Evolutionary conservation across 2,888 invertebrate genomes (phyloP).

Genomic region (Catocala fraxini): DNA sequence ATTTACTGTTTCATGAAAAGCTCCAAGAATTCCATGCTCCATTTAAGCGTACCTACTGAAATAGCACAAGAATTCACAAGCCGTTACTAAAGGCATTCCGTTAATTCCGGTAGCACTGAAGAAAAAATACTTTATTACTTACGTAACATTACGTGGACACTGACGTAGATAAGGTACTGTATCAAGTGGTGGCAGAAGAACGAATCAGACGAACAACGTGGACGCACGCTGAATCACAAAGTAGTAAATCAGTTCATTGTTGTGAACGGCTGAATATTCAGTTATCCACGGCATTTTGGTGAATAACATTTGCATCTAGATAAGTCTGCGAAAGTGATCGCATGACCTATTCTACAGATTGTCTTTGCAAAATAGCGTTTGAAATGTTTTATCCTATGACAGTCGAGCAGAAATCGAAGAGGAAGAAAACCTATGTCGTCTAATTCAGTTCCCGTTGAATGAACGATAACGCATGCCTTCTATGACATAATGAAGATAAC

Average conservation of each 20-base stretch:
- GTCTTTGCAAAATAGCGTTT: constrained; percentile 7
- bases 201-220: constrained; percentile 68
- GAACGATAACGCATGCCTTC: too few species aligned
- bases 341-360: constrained; percentile 42
- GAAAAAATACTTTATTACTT: constrained; percentile 57
- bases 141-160: constrained; percentile 58
- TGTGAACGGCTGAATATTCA: constrained; percentile 75
- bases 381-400: too few species aligned
- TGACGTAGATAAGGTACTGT: constrained; percentile 29
- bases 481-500: too few species aligned
- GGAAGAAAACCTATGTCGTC: too few species aligned
- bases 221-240: constrained; percentile 79
- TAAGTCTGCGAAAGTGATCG: constrained; percentile 56
- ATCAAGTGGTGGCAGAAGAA: constrained; percentile 61
- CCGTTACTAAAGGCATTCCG: constrained; percentile 14
- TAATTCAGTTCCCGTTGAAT: too few species aligned
- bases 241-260: constrained; percentile 80
- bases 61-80: constrained; percentile 18
- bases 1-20: constrained; percentile 12
- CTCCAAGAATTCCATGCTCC: constrained; percentile 60
- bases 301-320: constrained; percentile 68
- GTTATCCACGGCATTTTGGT: constrained; percentile 66
- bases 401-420: too few species aligned
- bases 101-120: constrained; percentile 35
- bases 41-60: constrained; percentile 32